Evolutionary conservation across 1,140 invertebrate species (phyloP).

Genomic region (Dreissena rostriformis): DNA sequence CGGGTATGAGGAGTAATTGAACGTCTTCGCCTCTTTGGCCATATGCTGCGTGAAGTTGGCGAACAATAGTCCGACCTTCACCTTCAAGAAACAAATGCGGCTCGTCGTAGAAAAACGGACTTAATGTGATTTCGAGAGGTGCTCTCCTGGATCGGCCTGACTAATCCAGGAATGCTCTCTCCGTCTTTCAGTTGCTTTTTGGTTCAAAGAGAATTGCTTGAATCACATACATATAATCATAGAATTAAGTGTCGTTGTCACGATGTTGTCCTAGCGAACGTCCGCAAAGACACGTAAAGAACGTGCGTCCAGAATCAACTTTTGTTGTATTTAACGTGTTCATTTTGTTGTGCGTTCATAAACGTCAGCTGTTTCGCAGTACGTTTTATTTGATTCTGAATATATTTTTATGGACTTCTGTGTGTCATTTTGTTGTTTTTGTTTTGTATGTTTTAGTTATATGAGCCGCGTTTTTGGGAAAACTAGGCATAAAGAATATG

Average conservation of each 20-base stretch:
- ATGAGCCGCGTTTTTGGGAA: no score
- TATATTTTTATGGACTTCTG: no score
- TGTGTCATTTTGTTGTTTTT: no score
- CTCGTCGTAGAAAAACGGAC: neutral
- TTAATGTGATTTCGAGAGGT: neutral
- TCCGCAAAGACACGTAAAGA: neutral
- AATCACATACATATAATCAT: neutral
- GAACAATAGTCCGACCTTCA: conserved; percentile 35
- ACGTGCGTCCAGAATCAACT: no score
- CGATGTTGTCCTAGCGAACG: neutral
- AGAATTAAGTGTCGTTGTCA: neutral
- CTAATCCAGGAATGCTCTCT: neutral
- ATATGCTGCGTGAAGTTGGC: conserved; percentile 71
- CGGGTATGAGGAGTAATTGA: conserved; percentile 86
- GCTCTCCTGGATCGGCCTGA: neutral
- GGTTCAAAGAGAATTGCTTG: neutral
- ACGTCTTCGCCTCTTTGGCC: conserved; percentile 68
- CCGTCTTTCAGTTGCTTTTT: neutral
- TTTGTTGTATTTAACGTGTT: no score
- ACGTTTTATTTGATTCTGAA: no score
- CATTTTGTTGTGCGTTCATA: no score
- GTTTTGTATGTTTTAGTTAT: no score
- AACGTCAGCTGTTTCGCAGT: no score
- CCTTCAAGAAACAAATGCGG: conserved; percentile 49
- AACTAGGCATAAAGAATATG: no score